A percentile compares a stretch with the other conserved stretches of the same genome.
Evolutionary conservation across 2,113 vertebrate species (phyloP).

Genomic region (Malurus alboscapulatus): DNA sequence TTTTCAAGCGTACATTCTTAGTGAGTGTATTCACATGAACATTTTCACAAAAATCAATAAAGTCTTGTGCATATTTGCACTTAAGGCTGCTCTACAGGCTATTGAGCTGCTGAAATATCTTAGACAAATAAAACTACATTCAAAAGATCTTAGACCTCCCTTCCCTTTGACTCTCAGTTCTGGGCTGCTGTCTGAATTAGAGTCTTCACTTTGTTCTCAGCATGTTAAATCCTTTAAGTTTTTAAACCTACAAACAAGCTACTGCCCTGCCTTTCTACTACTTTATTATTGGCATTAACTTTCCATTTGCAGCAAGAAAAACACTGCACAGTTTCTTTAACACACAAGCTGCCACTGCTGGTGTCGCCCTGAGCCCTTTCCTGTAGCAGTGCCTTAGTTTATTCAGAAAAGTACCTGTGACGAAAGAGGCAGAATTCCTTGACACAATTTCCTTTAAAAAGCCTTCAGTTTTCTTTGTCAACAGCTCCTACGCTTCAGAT

Average conservation of each 20-base stretch:
- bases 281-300: not conserved
- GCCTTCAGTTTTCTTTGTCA: not conserved
- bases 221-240: not conserved
- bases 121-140: not conserved
- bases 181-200: not conserved
- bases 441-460: not conserved
- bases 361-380: not conserved
- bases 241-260: not conserved
- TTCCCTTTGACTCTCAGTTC: not conserved
- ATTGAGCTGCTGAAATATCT: not conserved
- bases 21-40: not conserved
- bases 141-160: not conserved
- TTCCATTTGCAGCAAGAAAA: not conserved
- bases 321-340: not conserved
- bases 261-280: not conserved
- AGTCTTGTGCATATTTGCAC: not conserved
- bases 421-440: not conserved
- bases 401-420: not conserved
- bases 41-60: not conserved
- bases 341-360: not conserved
- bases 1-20: not conserved
- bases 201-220: not conserved
- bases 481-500: not conserved
- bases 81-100: not conserved
- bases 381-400: not conserved